Base-by-base conservation (phyloP, 1,140 invertebrate species). In the Lepidurus packardi region DNA sequence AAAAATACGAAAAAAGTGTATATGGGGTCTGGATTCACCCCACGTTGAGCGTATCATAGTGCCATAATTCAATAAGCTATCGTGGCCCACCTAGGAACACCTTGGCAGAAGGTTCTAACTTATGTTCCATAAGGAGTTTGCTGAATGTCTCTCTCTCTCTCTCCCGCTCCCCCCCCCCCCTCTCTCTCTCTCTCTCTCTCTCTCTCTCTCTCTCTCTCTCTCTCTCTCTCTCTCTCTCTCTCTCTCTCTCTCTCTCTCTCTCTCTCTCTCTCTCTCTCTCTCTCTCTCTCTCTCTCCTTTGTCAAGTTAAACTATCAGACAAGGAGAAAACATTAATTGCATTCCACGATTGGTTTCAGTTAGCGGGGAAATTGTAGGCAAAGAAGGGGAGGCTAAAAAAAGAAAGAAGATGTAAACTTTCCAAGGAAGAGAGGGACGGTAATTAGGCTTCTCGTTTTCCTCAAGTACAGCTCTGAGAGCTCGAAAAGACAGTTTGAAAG, bases 41-140 rank as follows among this genome's bases (percentile, higher is more conserved):
- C 53, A 65, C 53, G 53, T 65, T 65, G 53, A 65, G 53, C 53
- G 53, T 65, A 65, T 65, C 53, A 65, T 65, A 65, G 53, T 65
- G 53, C 53, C 53, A 65, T 65, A 65, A 65, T 21, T 65, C 53
- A 65, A 65, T 65, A 65, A 65, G 53, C 53, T 65, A 3, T 65
- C 53, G 53, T 65, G 53, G 53, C 16, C 53, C 53, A 65, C 53
- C 53, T 65, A 65, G 53, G 53, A 65, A 65, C 21, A 65, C 53
- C 53, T 13, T 65, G 53, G 53, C 53, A 65, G 53, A 65, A 65
- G 53, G 53, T 65, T 65, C 21, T 65, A 21, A 65, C 53, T 65
- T 65, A 65, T 21, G 53, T 65, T 11, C 53, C 53, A 5, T 65
- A 65, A 65, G 21, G 21, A 65, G 53, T 65, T 65, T 65, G 53